phyloP scores from a whole-genome alignment of 2,888 invertebrate species.

The Peribatodes rhomboidaria region DNA sequence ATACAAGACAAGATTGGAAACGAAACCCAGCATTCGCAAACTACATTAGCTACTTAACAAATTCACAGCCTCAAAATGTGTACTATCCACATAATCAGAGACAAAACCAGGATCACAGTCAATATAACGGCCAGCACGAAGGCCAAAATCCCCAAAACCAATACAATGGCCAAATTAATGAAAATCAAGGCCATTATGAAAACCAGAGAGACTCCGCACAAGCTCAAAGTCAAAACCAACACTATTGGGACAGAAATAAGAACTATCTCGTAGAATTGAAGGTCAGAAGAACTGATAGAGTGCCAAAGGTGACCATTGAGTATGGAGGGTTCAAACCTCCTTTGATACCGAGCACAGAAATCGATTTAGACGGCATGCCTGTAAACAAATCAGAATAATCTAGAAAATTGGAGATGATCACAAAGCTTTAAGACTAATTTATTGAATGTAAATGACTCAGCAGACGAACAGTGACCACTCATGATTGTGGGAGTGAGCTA shows the following conservation, averaged over 20 bases:
- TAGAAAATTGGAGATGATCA: not conserved
- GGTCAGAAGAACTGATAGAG: conserved; percentile 85
- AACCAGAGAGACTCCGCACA: conserved; percentile 71
- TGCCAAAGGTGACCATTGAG: conserved; percentile 86
- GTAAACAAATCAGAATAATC: conserved; percentile 68
- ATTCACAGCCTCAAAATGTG: conserved; percentile 63
- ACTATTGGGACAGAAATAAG: conserved; percentile 63
- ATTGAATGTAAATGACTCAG: conserved; percentile 8
- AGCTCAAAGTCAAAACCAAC: conserved; percentile 72
- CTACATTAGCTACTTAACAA: conserved; percentile 60
- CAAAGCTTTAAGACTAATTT: conserved; percentile 23
- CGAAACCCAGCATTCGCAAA: conserved; percentile 45
- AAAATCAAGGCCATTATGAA: conserved; percentile 11
- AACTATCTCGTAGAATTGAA: conserved; percentile 72
- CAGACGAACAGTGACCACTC: not conserved
- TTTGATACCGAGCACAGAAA: conserved; percentile 92
- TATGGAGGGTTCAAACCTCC: conserved; percentile 95
- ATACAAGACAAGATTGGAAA: conserved; percentile 36
- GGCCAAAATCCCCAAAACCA: not conserved
- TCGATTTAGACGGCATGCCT: conserved; percentile 91
- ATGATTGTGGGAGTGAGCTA: too few species aligned
- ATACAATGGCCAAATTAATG: not conserved
- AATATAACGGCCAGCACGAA: conserved; percentile 1
- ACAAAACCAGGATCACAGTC: conserved; percentile 20
- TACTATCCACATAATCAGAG: conserved; percentile 33